Conservation (phyloP, 1,140 invertebrate species). For the Gonatopus flavifemur region DNA sequence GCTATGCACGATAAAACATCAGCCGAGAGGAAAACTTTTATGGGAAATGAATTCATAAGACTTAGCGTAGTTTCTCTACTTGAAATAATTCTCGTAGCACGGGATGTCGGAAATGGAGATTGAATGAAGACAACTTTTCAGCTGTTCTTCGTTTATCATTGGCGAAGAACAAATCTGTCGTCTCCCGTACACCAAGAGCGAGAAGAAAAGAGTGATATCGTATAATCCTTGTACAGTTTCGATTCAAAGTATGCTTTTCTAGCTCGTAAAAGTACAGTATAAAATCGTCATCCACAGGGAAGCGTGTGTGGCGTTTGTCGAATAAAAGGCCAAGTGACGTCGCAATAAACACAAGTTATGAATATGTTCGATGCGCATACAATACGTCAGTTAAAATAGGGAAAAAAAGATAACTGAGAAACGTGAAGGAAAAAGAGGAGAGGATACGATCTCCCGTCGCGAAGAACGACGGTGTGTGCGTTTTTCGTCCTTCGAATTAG, state of each 20-base stretch:
- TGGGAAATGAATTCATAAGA: no score
- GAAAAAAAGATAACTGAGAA: neutral
- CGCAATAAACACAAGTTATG: slow-evolving; percentile 45
- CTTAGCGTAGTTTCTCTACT: no score
- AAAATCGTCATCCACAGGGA: slow-evolving; percentile 46
- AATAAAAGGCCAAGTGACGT: slow-evolving; percentile 43
- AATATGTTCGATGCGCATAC: slow-evolving; percentile 46
- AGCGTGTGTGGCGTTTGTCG: slow-evolving; percentile 24
- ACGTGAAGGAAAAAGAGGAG: neutral
- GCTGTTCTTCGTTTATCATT: no score
- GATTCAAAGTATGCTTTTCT: slow-evolving; percentile 46
- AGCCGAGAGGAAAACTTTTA: no score
- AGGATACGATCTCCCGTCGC: neutral
- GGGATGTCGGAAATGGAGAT: no score
- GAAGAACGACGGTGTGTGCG: neutral
- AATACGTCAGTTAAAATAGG: slow-evolving; percentile 12
- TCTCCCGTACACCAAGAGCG: no score
- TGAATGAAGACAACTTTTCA: no score
- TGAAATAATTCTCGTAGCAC: no score
- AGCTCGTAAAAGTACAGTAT: slow-evolving; percentile 47
- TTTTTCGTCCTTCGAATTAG: slow-evolving; percentile 39
- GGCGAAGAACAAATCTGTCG: no score
- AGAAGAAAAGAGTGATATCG: no score
- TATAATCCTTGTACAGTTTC: no score
- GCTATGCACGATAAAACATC: no score